Conservation (phyloP, 2,113 vertebrate genomes). For the Triplophysa rosa region DNA sequence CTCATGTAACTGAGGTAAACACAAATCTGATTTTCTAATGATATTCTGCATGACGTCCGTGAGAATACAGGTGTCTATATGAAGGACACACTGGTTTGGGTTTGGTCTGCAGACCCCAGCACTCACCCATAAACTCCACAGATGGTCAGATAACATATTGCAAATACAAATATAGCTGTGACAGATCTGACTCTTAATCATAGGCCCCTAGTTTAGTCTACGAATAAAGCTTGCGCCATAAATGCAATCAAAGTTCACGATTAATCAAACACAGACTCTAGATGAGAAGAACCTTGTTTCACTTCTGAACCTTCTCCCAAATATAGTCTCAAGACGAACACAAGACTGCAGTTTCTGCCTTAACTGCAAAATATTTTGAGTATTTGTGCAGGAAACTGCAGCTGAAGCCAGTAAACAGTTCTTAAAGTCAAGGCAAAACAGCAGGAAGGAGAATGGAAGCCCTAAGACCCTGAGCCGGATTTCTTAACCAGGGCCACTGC, state of each 20-base stretch:
- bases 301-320: background rate
- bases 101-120: background rate
- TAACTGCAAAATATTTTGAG: background rate
- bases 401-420: background rate
- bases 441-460: background rate
- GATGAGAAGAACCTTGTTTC: background rate
- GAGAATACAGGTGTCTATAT: background rate
- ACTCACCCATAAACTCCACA: constrained; percentile 4
- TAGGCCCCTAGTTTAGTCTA: background rate
- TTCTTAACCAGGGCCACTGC: constrained; percentile 3
- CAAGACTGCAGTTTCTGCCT: background rate
- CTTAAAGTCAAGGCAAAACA: background rate
- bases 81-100: constrained; percentile 12
- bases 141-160: constrained; percentile 33
- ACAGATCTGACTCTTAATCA: background rate
- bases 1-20: background rate
- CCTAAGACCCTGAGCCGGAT: background rate
- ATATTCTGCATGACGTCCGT: background rate
- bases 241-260: background rate
- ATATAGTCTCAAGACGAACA: background rate
- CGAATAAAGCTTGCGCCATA: background rate
- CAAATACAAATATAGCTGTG: constrained; percentile 24
- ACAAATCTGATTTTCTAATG: background rate
- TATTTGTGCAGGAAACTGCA: background rate
- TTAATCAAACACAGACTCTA: background rate